phyloP scores from a whole-genome alignment of 2,113 vertebrate species.

The Maccullochella peelii region DNA sequence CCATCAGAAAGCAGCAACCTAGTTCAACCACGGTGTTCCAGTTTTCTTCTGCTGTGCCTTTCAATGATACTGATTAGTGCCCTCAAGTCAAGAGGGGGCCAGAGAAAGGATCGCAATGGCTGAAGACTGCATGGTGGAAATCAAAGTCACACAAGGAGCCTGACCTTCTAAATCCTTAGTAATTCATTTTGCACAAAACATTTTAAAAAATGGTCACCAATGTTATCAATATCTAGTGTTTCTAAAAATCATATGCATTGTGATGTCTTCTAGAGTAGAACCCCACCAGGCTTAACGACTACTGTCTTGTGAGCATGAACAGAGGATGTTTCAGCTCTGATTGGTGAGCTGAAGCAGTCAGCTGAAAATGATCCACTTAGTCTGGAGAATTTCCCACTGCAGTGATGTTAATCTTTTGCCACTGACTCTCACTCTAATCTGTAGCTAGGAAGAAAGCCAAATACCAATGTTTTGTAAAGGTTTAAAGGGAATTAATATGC shows the following conservation, averaged over 20 bases:
- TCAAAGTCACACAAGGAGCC: background rate
- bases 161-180: background rate
- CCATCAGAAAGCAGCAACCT: constrained; percentile 59
- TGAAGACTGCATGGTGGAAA: constrained; percentile 9
- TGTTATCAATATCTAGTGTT: background rate
- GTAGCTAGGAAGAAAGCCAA: constrained; percentile 53
- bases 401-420: constrained; percentile 70
- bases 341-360: constrained; percentile 55
- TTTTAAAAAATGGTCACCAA: background rate
- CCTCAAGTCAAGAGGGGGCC: constrained; percentile 52
- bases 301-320: constrained; percentile 16
- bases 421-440: constrained; percentile 66
- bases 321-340: constrained; percentile 36
- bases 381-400: constrained; percentile 62
- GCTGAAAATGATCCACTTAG: constrained; percentile 72
- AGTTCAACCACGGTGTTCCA: constrained; percentile 64
- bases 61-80: constrained; percentile 58
- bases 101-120: constrained; percentile 5
- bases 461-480: constrained; percentile 41
- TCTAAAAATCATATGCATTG: background rate
- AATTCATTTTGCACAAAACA: background rate
- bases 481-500: constrained; percentile 22
- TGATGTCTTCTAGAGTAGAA: background rate
- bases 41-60: constrained; percentile 57
- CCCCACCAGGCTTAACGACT: background rate